phyloP scores from a whole-genome alignment of 2,113 vertebrate genomes.

The human region GRCh38 chrX:5550501-5551000 shows the following conservation, averaged over 20 bases:
- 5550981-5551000: neutral
- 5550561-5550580: neutral
- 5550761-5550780: neutral
- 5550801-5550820: neutral
- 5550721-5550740: neutral
- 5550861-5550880: neutral
- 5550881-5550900: neutral
- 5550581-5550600: neutral
- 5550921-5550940: rapidly evolving
- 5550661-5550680: neutral
- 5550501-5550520: no score
- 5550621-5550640: rapidly evolving
- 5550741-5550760: neutral
- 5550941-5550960: neutral
- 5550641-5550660: neutral
- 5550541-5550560: no score
- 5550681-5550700: neutral
- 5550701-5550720: no score
- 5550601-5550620: neutral
- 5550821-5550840: no score
- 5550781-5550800: neutral
- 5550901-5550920: neutral
- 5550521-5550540: no score
- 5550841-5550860: rapidly evolving
- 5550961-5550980: neutral